A percentile compares a stretch with the other conserved stretches of the same genome.
These are phyloP conservation scores for Bubalus kerabau DNA, from an alignment of 2,113 vertebrate species.

Conservation along the genomic window DNA sequence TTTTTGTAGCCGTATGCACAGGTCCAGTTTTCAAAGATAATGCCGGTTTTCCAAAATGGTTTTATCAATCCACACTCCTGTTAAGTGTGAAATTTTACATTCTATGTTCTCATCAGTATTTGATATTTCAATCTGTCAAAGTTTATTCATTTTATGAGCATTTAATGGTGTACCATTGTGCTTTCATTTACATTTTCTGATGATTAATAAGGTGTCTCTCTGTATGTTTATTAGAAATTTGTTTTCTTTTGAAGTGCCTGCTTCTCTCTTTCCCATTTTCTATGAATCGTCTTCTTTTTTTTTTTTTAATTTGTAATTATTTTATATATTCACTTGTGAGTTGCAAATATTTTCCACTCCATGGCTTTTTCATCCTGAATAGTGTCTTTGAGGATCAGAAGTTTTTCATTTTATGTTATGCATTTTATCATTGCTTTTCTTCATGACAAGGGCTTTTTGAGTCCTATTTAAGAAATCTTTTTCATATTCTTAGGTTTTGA, in stretches of 20 bases:
- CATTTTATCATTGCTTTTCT: conserved; percentile 1
- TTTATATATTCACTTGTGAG: background rate
- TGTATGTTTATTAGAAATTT: background rate
- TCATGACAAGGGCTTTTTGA: background rate
- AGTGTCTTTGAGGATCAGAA: background rate
- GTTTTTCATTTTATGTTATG: background rate
- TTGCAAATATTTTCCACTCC: background rate
- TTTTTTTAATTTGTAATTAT: background rate
- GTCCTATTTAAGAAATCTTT: background rate
- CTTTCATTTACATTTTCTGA: background rate
- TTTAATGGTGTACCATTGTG: background rate
- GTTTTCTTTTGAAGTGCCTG: background rate
- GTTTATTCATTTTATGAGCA: background rate
- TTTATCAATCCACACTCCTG: background rate
- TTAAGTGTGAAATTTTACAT: background rate
- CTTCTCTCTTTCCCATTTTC: background rate
- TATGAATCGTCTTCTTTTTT: background rate
- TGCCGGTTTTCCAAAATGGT: background rate
- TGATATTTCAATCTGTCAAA: background rate
- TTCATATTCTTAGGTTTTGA: background rate
- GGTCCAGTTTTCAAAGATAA: background rate
- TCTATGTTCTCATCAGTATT: background rate
- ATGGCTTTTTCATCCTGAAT: background rate
- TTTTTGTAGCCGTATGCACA: background rate
- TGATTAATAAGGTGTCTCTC: background rate